Percentiles rank a stretch among this genome's conserved stretches.
Evolutionary conservation across 2,888 invertebrate species (phyloP).

Genomic region (Melinaea menophilus): DNA sequence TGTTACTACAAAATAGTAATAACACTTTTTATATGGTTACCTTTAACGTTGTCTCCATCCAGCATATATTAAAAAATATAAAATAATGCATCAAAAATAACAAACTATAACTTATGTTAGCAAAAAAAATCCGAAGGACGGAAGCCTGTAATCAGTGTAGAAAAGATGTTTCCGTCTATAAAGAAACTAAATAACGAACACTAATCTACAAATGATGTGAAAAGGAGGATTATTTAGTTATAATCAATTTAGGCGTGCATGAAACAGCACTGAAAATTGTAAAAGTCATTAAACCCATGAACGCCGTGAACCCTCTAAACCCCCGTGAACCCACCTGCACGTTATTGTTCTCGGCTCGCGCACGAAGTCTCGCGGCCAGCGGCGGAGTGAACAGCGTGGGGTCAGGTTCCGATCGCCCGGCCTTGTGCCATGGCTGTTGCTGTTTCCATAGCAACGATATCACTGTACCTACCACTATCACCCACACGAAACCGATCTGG

Average conservation of each 20-base stretch:
- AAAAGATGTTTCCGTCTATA: slow-evolving; percentile 49
- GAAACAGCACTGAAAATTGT: not conserved
- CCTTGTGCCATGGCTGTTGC: slow-evolving; percentile 60
- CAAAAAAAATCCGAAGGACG: slow-evolving; percentile 29
- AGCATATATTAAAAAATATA: too few relatives aligned
- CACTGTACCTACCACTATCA: slow-evolving; percentile 53
- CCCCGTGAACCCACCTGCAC: slow-evolving; percentile 45
- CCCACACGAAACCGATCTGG: slow-evolving; percentile 66
- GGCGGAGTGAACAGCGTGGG: slow-evolving; percentile 67
- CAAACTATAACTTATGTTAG: slow-evolving; percentile 25
- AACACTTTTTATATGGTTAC: too few relatives aligned
- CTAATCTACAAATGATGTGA: slow-evolving; percentile 24
- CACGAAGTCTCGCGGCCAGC: slow-evolving; percentile 46
- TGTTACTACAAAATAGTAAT: not conserved
- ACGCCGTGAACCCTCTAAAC: not conserved
- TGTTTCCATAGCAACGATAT: slow-evolving; percentile 58
- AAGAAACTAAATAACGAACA: slow-evolving; percentile 43
- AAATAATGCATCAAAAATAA: slow-evolving; percentile 5
- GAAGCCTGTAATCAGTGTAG: slow-evolving; percentile 37
- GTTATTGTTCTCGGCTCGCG: too few relatives aligned
- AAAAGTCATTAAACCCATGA: too few relatives aligned
- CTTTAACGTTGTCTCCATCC: too few relatives aligned
- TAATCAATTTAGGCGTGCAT: not conserved
- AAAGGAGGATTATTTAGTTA: slow-evolving; percentile 4
- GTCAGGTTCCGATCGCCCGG: slow-evolving; percentile 52